phyloP scores from a whole-genome alignment of 1,140 invertebrate genomes.

The Portunus trituberculatus region DNA sequence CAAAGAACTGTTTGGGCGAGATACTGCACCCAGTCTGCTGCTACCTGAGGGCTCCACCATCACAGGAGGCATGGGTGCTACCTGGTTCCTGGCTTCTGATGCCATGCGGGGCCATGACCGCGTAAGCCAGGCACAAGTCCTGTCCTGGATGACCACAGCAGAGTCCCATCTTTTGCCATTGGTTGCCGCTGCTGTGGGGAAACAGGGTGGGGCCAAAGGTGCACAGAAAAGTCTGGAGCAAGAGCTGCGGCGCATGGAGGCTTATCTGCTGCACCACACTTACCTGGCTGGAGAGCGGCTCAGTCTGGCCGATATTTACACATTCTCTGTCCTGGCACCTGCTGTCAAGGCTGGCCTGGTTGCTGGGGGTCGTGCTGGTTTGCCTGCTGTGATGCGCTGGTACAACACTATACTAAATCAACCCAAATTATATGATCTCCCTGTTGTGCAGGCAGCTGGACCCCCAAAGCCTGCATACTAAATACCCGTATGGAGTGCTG shows the following conservation, averaged over 20 bases:
- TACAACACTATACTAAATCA: conserved; percentile 84
- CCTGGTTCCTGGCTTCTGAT: conserved; percentile 79
- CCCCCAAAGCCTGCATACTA: background rate
- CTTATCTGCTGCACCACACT: conserved; percentile 81
- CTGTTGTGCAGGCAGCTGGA: background rate
- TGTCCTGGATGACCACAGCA: conserved; percentile 83
- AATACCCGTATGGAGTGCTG: too few relatives aligned
- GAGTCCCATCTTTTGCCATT: conserved; percentile 80
- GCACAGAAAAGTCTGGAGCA: conserved; percentile 81
- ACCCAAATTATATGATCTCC: conserved; percentile 80
- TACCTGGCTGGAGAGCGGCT: conserved; percentile 83
- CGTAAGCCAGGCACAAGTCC: conserved; percentile 79
- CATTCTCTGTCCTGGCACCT: conserved; percentile 81
- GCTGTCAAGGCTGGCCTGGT: conserved; percentile 81
- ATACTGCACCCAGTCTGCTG: conserved; percentile 44
- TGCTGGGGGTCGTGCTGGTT: conserved; percentile 6
- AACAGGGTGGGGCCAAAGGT: conserved; percentile 80
- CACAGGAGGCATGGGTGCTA: conserved; percentile 79
- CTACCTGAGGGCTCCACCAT: conserved; percentile 56
- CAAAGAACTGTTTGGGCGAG: conserved; percentile 45
- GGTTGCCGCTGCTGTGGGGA: conserved; percentile 62
- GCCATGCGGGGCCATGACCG: conserved; percentile 71
- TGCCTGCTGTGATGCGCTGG: conserved; percentile 80
- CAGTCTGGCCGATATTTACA: conserved; percentile 83
- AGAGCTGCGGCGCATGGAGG: conserved; percentile 81